These are phyloP conservation scores for Mionectes macconnelli DNA, from an alignment of 2,113 vertebrate species.

Conservation along the genomic window DNA sequence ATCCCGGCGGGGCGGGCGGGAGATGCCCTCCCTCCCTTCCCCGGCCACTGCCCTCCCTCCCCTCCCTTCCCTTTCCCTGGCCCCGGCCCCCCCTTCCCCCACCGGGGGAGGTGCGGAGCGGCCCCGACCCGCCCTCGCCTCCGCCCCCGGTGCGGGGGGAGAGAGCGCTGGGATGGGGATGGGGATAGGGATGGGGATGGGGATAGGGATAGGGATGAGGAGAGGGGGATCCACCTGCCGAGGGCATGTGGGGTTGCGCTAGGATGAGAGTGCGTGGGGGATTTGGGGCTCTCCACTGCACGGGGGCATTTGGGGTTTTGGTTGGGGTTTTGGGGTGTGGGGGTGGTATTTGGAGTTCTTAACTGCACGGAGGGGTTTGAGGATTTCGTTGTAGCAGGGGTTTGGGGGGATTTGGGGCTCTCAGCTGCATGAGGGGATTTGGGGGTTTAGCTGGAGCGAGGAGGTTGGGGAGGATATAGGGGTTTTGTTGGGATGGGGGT, in stretches of 20 bases:
- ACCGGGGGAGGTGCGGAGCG: not conserved
- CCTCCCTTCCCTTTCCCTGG: not conserved
- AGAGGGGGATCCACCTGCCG: accelerated
- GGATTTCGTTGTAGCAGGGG: accelerated
- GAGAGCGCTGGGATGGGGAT: not conserved
- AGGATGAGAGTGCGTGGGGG: too few relatives aligned
- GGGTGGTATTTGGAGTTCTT: not conserved
- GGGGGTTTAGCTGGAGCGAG: too few relatives aligned
- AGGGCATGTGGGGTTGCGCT: accelerated
- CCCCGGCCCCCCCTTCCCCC: not conserved
- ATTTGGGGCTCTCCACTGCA: too few relatives aligned
- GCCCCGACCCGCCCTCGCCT: not conserved
- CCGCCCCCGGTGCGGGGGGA: not conserved
- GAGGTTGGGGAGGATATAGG: too few relatives aligned
- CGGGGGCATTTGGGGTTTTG: too few relatives aligned
- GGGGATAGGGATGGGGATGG: not conserved
- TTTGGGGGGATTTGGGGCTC: not conserved
- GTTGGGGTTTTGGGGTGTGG: too few relatives aligned
- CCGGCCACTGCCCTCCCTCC: not conserved
- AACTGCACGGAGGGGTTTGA: not conserved
- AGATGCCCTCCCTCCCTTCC: not conserved
- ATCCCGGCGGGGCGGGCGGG: not conserved
- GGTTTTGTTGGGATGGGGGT: accelerated
- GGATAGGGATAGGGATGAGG: too few relatives aligned
- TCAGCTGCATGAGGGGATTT: too few relatives aligned